Evolutionary conservation across 1,140 invertebrate genomes (phyloP).

Genomic region (Spodoptera frugiperda): DNA sequence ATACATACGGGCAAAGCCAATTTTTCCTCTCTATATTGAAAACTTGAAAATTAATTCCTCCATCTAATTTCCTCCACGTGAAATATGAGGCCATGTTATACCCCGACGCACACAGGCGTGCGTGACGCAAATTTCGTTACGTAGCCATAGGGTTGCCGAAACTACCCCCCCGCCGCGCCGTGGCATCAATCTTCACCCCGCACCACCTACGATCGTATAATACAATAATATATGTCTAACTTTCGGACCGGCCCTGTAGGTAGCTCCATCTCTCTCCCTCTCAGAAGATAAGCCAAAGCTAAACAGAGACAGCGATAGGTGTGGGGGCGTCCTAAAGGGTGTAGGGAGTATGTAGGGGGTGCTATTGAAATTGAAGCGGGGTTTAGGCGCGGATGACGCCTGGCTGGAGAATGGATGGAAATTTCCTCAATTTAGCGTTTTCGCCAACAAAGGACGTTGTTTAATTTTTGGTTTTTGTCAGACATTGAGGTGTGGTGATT

Average conservation of each 20-base stretch:
- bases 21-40: slow-evolving; percentile 81
- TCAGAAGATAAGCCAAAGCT: slow-evolving; percentile 30
- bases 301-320: slow-evolving; percentile 56
- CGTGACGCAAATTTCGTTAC: slow-evolving; percentile 79
- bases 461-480: slow-evolving; percentile 85
- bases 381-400: slow-evolving; percentile 85
- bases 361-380: slow-evolving; percentile 86
- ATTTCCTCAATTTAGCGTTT: slow-evolving; percentile 86
- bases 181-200: slow-evolving; percentile 83
- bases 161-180: slow-evolving; percentile 75
- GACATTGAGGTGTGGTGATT: slow-evolving; percentile 70
- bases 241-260: slow-evolving; percentile 85
- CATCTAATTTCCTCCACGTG: slow-evolving; percentile 81
- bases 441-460: slow-evolving; percentile 84
- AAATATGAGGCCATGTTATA: slow-evolving; percentile 75
- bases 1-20: slow-evolving; percentile 60
- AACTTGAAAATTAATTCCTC: slow-evolving; percentile 84
- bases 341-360: slow-evolving; percentile 81
- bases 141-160: slow-evolving; percentile 82
- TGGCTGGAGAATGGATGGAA: slow-evolving; percentile 85
- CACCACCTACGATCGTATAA: slow-evolving; percentile 84
- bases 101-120: slow-evolving; percentile 70
- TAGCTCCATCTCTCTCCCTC: slow-evolving; percentile 62
- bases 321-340: slow-evolving; percentile 84
- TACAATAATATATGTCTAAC: slow-evolving; percentile 86